Conservation (phyloP, 2,797 vertebrate species). For the Anomalospiza imberbis region DNA sequence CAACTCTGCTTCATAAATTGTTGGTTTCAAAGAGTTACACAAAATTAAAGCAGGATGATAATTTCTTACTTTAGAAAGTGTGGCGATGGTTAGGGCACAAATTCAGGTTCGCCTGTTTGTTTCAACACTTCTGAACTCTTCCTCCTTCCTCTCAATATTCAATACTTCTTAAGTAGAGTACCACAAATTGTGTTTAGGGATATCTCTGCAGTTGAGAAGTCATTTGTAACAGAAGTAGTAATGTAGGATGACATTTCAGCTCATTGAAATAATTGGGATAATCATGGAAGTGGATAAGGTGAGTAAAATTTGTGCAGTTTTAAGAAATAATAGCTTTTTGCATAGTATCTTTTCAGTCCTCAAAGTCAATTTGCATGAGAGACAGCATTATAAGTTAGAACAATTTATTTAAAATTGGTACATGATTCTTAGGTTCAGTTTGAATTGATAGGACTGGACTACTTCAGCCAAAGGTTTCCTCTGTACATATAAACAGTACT, state of each 20-base stretch:
- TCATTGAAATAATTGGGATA: background rate
- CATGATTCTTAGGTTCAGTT: background rate
- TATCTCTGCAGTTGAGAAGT: conserved; percentile 32
- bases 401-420: background rate
- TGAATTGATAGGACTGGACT: background rate
- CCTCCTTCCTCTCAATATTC: background rate
- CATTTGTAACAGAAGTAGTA: conserved; percentile 43
- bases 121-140: background rate
- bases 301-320: background rate
- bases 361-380: background rate
- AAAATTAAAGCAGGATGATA: background rate
- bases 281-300: background rate
- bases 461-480: background rate
- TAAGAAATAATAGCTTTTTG: background rate
- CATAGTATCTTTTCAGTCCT: background rate
- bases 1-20: background rate
- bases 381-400: background rate
- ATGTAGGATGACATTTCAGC: conserved; percentile 18
- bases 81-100: background rate
- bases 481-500: background rate
- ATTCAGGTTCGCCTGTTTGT: background rate
- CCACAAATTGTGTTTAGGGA: background rate
- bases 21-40: background rate
- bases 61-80: background rate
- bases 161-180: background rate